Evolutionary conservation across 2,888 invertebrate species (phyloP), one percentile per base, ranked within the genome.

Genomic region (Ophion ventricosus): DNA sequence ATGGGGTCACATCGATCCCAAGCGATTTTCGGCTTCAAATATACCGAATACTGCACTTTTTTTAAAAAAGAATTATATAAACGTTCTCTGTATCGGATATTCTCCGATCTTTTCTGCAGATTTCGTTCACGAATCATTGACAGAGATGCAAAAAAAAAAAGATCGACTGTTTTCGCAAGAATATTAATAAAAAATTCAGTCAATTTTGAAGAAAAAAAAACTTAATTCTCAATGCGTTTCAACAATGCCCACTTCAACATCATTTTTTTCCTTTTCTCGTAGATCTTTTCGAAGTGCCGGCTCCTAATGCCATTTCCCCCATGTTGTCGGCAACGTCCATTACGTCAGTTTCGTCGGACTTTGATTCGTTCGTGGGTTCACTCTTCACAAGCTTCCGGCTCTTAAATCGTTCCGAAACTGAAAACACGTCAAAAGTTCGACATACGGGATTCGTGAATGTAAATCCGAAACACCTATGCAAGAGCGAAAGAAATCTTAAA

Each of bases 281-380:
- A 17, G 69, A 35, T 64, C 17, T 78, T 25, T 70, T 82, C 17
- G 86, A 86, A 56, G 82, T 74, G 5, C 72, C 67, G 1, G 85
- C 79, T 57, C 26, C 66, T 49, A 90, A 77, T 61, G 82, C 83
- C 87, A 90, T 90, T 11, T 89, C 89, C 72, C 86, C 87, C 79
- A 91, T 86, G 67, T 91, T 82, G 56, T 90, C 89, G 2, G 90
- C 86, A 40, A 92, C 89, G 35, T 92, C 91, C 91, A 91, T 92
- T 81, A 90, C 77, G 75, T 86, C 87, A 11, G 66, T 35, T 63
- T 35, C 43, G 43, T 67, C 63, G 25, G 40, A 56, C 40, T 69
- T 54, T 4, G 78, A 54, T 56, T 43, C 25, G 29, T 64, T 61
- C 5, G 23, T 56, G 14, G 26, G 1, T 17, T 79, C 26, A 59